Conservation (phyloP, 2,888 invertebrate species). For the Hyles lineata region DNA sequence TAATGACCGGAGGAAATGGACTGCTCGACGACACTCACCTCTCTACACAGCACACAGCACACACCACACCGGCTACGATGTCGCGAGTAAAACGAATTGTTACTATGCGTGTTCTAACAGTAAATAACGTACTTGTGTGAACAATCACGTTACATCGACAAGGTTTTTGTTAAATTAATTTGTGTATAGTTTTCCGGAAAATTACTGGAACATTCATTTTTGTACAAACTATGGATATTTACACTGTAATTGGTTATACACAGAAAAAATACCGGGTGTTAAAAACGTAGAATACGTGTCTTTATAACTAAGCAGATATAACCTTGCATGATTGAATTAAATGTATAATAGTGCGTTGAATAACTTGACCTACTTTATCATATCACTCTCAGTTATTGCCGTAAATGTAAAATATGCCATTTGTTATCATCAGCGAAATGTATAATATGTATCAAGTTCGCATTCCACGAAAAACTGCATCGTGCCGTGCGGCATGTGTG, state of each 20-base stretch:
- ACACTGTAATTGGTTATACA: too few species aligned
- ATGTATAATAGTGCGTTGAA: slow-evolving; percentile 9
- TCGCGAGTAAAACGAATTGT: background rate
- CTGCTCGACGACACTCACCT: slow-evolving; percentile 39
- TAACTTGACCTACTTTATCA: slow-evolving; percentile 22
- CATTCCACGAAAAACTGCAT: slow-evolving; percentile 17
- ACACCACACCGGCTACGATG: background rate
- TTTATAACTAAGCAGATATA: background rate
- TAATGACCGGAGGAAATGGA: slow-evolving; percentile 66
- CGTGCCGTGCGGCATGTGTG: slow-evolving; percentile 1
- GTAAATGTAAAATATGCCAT: slow-evolving; percentile 12
- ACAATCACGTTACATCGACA: background rate
- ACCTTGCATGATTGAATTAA: slow-evolving; percentile 19
- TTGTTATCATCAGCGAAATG: background rate
- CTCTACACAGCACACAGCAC: background rate
- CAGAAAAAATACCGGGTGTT: background rate
- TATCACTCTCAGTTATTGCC: background rate
- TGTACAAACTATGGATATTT: background rate
- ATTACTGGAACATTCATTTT: slow-evolving; percentile 16
- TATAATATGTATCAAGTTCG: slow-evolving; percentile 17
- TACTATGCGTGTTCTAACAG: slow-evolving; percentile 14
- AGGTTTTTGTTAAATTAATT: slow-evolving; percentile 7
- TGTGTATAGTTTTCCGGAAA: slow-evolving; percentile 27
- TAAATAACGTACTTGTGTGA: slow-evolving; percentile 16
- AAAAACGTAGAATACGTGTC: background rate